Conservation (phyloP, 2,797 vertebrate species). For the Takifugu ocellatus region DNA sequence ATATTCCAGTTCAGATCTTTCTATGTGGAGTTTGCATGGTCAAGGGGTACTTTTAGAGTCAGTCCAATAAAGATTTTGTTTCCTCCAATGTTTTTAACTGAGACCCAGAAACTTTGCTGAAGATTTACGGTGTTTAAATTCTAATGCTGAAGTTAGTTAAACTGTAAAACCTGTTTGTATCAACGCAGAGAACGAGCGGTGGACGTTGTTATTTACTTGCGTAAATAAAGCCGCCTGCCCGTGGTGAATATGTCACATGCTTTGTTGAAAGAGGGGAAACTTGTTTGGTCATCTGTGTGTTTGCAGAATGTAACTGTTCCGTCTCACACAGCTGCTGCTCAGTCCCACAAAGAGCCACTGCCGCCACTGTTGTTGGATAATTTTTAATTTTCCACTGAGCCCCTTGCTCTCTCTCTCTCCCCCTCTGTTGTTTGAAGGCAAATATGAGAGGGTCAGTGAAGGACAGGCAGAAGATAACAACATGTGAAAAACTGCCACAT, state of each 20-base stretch:
- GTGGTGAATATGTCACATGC: conserved; percentile 24
- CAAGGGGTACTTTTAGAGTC: neutral
- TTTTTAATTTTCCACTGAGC: conserved; percentile 59
- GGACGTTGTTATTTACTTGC: conserved; percentile 7
- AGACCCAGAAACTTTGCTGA: no score
- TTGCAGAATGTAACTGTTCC: conserved; percentile 49
- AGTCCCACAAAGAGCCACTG: conserved; percentile 21
- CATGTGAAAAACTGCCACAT: neutral
- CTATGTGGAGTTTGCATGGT: no score
- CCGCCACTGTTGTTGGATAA: conserved; percentile 49
- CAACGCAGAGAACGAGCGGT: neutral
- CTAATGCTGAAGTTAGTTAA: no score
- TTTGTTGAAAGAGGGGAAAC: conserved; percentile 8
- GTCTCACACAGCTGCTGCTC: conserved; percentile 34
- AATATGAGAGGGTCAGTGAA: conserved; percentile 8
- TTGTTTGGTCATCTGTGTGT: conserved; percentile 34
- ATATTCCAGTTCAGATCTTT: no score
- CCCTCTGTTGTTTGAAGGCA: conserved; percentile 16
- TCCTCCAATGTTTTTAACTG: neutral
- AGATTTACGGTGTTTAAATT: no score
- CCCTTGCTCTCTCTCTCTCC: neutral
- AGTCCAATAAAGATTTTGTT: neutral
- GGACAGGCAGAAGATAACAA: neutral
- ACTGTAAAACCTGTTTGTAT: no score
- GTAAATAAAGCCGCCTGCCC: conserved; percentile 6